Base-by-base conservation (phyloP, 2,797 vertebrate species). In the Aulostomus chinensis region DNA sequence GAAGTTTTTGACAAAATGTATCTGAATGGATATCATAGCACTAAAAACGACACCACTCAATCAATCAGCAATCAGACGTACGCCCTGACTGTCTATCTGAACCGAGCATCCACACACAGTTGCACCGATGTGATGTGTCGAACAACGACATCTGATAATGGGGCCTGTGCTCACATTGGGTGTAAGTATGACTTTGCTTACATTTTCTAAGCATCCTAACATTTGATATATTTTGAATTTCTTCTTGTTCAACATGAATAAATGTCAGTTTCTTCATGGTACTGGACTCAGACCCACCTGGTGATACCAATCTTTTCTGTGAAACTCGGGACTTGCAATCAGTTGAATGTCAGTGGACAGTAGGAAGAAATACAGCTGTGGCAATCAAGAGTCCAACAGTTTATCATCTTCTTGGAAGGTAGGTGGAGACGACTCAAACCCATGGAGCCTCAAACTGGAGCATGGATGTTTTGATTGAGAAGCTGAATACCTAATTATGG, bases 401-500 rank as follows among this genome's bases (percentile, higher is more conserved):
- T 0, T 90, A 90, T 49, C n/a, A 21, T 0, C 63, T 92, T 3
- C 73, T 80, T 21, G 84, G 65, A 78, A 78, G 85, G 90, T 90
- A 85, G 2, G 4, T 9, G 29, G 10, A 33, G 34, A 15, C 1
- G 2, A 10, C 1, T 22, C 3, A 1, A 29, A 2, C 2, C 7
- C 12, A 4, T 41, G 18, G 10, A 11, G 9, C 13, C 14, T 21
- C 3, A 30, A 0, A 1, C 1, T 30, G 20, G 2, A 21, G 11
- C 5, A 32, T 16, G 11, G 11, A 37, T 29, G 1, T 11, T n/a
- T n/a, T n/a, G n/a, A n/a, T n/a, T n/a, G n/a, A n/a, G n/a, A n/a
- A n/a, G n/a, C n/a, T n/a, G n/a, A n/a, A n/a, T n/a, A n/a, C n/a
- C n/a, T n/a, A n/a, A n/a, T n/a, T n/a, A n/a, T n/a, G n/a, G n/a